These are phyloP conservation scores for Andrena hattorfiana DNA, from an alignment of 2,888 invertebrate species.

Conservation along the genomic window DNA sequence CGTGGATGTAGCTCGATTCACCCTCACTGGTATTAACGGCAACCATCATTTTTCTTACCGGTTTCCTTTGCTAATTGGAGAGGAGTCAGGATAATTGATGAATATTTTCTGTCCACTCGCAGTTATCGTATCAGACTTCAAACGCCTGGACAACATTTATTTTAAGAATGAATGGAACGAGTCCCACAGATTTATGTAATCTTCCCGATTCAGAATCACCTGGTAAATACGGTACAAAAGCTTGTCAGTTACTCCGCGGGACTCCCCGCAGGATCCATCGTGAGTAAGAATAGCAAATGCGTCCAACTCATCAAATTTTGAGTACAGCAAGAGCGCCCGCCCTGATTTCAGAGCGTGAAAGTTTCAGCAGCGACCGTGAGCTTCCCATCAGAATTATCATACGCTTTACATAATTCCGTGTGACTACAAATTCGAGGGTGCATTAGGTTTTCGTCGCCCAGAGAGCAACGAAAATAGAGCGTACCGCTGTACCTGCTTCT, in stretches of 20 bases:
- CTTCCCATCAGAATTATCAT: conserved; percentile 31
- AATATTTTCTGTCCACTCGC: too few relatives aligned
- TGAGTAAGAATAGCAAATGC: conserved; percentile 6
- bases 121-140: too few relatives aligned
- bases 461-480: neutral
- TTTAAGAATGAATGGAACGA: too few relatives aligned
- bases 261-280: neutral
- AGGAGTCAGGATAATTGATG: too few relatives aligned
- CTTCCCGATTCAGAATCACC: too few relatives aligned
- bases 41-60: too few relatives aligned
- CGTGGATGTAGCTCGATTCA: neutral
- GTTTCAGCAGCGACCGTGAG: conserved; percentile 1
- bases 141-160: too few relatives aligned
- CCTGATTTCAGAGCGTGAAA: conserved; percentile 28
- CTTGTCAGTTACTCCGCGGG: too few relatives aligned
- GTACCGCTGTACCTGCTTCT: neutral
- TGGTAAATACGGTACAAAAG: too few relatives aligned
- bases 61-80: too few relatives aligned
- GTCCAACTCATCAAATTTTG: conserved; percentile 22
- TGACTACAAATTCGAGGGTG: conserved; percentile 9
- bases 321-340: neutral
- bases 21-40: too few relatives aligned
- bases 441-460: neutral
- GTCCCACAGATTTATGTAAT: too few relatives aligned
- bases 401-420: conserved; percentile 30